Evolutionary conservation across 2,113 vertebrate species (phyloP), one percentile per base, ranked within the genome.

Genomic region (Chaetura pelagica): DNA sequence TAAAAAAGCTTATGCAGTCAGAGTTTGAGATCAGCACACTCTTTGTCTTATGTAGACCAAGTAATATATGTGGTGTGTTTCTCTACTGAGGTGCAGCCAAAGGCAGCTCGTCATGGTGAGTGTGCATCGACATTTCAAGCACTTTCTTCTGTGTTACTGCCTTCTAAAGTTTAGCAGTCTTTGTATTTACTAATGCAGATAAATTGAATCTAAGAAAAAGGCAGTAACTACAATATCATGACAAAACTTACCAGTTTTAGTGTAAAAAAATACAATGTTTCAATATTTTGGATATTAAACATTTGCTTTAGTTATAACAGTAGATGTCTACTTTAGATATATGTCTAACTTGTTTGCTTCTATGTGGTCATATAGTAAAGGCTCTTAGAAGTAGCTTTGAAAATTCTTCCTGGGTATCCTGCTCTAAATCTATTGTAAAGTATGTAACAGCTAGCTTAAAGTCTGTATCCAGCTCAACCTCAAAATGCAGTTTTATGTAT

Each of bases 111-210:
- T 91, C 73, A 42, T 15, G 30, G 49, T 69, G 79, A 57, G 10
- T 27, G 14, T 68, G 46, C 46, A 74, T 69, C 46, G 83, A 75
- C 18, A 16, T 83, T 87, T 80, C 67, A 68, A 35, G 48, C 34
- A 22, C 58, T 93, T 83, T 16, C 54, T 71, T 30, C 68, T 46
- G 40, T 94, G 61, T 83, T 84, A 51, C 52, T 91, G 82, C 59
- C 59, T 92, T 57, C 44, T 78, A 89, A 93, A 84, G 80, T 74
- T 86, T 92, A 88, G 91, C 35, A 81, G 67, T 20, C 87, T 87
- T 66, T 90, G 17, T 64, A 81, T 78, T 83, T 66, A 3, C 84
- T 35, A 52, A 57, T 19, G 3, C 21, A 51, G 59, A n/a, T 24
- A 74, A 71, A 61, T 23, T 1, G 1, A 57, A 82, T 44, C 29